Base-by-base conservation (phyloP, 2,888 invertebrate species). In the Cyrtodaria siliqua region DNA sequence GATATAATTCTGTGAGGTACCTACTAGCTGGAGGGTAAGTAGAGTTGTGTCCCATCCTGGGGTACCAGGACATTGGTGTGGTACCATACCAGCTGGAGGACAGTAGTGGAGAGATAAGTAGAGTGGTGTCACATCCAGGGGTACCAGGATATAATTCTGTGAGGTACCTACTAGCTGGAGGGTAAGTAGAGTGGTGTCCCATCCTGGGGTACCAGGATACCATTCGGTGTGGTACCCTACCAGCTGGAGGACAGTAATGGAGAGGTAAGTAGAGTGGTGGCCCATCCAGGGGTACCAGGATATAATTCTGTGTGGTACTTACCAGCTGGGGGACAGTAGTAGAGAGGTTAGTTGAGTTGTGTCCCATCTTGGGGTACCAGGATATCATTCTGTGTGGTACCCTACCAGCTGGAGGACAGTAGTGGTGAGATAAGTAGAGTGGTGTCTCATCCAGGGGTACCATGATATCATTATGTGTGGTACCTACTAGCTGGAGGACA, bases 201-300 rank as follows among this genome's bases (percentile, higher is more conserved):
- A n/a, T n/a, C n/a, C n/a, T n/a, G n/a, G n/a, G n/a, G n/a, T n/a
- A n/a, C n/a, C n/a, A n/a, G n/a, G n/a, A n/a, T n/a, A n/a, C 96
- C 64, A 95, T 96, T n/a, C 96, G 96, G 0, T 97, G 97, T 92
- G 98, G 97, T 14, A 97, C 97, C 14, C n/a, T 98, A 98, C 91
- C 96, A 97, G 90, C 94, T 98, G 55, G 93, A 94, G 40, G 94
- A 95, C n/a, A n/a, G n/a, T n/a, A n/a, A n/a, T n/a, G n/a, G n/a
- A n/a, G n/a, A n/a, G n/a, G n/a, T n/a, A n/a, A n/a, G 87, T 88
- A n/a, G 92, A 92, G 93, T 98, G 97, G 97, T 98, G 97, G 91
- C 97, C 97, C 0, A 93, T 96, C 85, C 93, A 94, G 74, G 94
- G 94, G 12, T 94, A 94, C 85, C 93, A 94, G 23, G 93, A 96